These are phyloP conservation scores for Hippopotamyrus pictus DNA, from an alignment of 2,797 vertebrate genomes.

Conservation along the genomic window DNA sequence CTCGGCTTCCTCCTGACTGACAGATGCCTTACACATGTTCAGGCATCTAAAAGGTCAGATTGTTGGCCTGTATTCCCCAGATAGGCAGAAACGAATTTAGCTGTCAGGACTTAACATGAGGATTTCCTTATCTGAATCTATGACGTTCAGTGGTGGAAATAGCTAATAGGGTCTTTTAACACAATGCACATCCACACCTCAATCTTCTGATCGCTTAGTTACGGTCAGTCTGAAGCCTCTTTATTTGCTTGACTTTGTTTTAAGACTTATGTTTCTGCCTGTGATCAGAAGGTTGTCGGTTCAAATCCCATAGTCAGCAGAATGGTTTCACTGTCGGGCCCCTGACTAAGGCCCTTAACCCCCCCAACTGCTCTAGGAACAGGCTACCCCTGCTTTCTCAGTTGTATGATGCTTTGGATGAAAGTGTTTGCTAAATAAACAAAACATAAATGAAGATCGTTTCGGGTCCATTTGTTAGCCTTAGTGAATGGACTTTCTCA, in stretches of 20 bases:
- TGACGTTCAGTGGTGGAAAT: not conserved
- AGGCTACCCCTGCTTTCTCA: not conserved
- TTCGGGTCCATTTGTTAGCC: not conserved
- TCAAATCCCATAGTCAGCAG: not conserved
- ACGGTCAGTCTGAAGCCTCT: not conserved
- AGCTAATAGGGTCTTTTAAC: not conserved
- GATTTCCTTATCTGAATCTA: not conserved
- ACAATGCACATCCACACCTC: not conserved
- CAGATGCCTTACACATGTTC: not conserved
- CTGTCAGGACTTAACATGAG: not conserved
- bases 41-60: slow-evolving; percentile 16
- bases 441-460: not conserved
- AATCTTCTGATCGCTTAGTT: not conserved
- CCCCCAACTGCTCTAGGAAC: not conserved
- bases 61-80: not conserved
- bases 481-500: not conserved
- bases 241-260: not conserved
- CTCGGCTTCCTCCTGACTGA: not conserved
- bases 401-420: not conserved
- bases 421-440: not conserved
- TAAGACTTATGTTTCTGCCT: not conserved
- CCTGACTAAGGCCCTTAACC: not conserved
- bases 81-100: not conserved
- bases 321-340: not conserved
- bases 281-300: not conserved